Evolutionary conservation across 2,888 invertebrate species (phyloP).

Genomic region (Lamproptera curius): DNA sequence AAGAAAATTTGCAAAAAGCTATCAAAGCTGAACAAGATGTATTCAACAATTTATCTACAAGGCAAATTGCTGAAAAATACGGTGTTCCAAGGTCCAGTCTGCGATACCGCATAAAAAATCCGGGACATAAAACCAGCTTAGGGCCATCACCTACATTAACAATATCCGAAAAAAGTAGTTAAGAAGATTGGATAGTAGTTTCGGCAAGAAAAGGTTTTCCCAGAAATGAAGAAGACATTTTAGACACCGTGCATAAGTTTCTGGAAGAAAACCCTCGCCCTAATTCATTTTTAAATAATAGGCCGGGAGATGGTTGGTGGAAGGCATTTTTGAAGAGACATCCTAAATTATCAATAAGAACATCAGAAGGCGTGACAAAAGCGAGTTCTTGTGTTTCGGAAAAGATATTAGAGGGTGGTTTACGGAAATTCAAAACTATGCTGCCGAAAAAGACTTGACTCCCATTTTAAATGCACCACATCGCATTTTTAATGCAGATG

Average conservation of each 20-base stretch:
- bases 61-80: no score
- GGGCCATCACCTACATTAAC: no score
- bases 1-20: no score
- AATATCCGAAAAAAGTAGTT: neutral
- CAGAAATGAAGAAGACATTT: conserved; percentile 16
- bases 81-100: no score
- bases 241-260: conserved; percentile 16
- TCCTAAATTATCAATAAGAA: neutral
- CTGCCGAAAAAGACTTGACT: conserved; percentile 18
- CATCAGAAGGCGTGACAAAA: conserved; percentile 11
- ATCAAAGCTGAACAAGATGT: no score
- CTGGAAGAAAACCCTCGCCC: conserved; percentile 17
- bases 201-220: conserved; percentile 18
- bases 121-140: no score
- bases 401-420: conserved; percentile 18
- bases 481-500: conserved; percentile 27
- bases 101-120: no score
- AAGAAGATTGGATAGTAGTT: neutral
- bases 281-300: conserved; percentile 19
- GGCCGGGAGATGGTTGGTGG: conserved; percentile 19
- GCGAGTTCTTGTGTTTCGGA: conserved; percentile 17
- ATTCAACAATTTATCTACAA: no score
- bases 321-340: no score
- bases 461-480: conserved; percentile 20
- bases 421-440: conserved; percentile 20